Evolutionary conservation across 1,140 invertebrate genomes (phyloP), one percentile per base, ranked within the genome.

Genomic region (Heliconius congener): DNA sequence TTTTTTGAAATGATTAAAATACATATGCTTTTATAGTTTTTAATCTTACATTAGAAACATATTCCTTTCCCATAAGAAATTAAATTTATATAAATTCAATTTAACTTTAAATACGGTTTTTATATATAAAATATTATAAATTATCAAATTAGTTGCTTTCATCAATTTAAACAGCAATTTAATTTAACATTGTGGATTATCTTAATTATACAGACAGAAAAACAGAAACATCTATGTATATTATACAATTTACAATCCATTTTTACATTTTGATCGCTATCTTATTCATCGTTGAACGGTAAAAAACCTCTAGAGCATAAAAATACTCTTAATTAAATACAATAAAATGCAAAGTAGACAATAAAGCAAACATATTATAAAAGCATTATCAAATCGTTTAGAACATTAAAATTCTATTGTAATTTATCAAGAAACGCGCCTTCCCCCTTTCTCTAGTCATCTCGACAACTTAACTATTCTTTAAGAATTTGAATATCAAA

Each of bases 331-430:
- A 92, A 93, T 94, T 94, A 93, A 91, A 88, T 89, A 87, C 86
- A 90, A 94, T 92, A 94, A 94, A 94, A 94, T 93, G 86, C 86
- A 92, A 93, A 93, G 77, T 84, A 89, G 84, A 91, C 84, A 88
- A 91, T 92, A 93, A 93, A 92, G 90, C 90, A 94, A 94, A 94
- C 92, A 93, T 91, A 94, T 94, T 94, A 94, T 92, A 92, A 93
- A 92, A 82, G 82, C 89, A 94, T 94, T 93, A 92, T 86, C 84
- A 86, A 90, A 88, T 90, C 88, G 89, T 88, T 88, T 84, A 80
- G 86, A 86, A 87, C 90, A 91, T 92, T 91, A 91, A 92, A 90
- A 93, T 93, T 94, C 88, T 92, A 92, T 92, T 89, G 89, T 93
- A 91, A 92, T 93, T 88, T 90, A 92, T 92, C 86, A 92, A 92